These are phyloP conservation scores for Thamnophis sirtalis DNA, from an alignment of 2,113 vertebrate species.

Conservation along the genomic window DNA sequence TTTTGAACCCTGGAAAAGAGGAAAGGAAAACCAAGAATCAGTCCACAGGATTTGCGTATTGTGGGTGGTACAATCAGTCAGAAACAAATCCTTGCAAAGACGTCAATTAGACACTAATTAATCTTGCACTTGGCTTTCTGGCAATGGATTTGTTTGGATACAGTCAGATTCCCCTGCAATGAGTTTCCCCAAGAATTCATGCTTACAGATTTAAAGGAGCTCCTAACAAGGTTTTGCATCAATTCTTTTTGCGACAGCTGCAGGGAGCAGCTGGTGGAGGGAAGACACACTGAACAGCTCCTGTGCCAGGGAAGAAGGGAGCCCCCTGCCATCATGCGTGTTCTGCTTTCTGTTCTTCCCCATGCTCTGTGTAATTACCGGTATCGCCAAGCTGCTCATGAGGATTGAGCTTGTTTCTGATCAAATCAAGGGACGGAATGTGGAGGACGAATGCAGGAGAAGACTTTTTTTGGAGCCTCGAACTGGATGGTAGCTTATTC, in stretches of 20 bases:
- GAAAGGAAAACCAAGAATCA: background rate
- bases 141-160: background rate
- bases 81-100: background rate
- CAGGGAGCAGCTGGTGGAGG: background rate
- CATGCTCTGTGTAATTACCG: constrained; percentile 40
- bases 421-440: constrained; percentile 66
- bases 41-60: background rate
- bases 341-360: background rate
- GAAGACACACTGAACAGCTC: background rate
- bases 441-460: constrained; percentile 22
- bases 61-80: background rate
- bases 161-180: background rate
- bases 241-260: constrained; percentile 24
- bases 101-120: background rate
- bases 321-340: background rate
- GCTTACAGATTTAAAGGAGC: background rate
- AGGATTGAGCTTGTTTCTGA: constrained; percentile 78
- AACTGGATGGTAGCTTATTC: constrained; percentile 20
- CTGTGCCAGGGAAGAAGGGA: accelerated
- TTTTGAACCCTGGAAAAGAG: background rate
- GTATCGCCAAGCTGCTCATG: constrained; percentile 80
- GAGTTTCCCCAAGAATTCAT: background rate
- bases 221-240: accelerated
- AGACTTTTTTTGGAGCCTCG: background rate
- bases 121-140: background rate